These are phyloP conservation scores for Heliconius congener DNA, from an alignment of 1,140 invertebrate genomes.

Conservation along the genomic window DNA sequence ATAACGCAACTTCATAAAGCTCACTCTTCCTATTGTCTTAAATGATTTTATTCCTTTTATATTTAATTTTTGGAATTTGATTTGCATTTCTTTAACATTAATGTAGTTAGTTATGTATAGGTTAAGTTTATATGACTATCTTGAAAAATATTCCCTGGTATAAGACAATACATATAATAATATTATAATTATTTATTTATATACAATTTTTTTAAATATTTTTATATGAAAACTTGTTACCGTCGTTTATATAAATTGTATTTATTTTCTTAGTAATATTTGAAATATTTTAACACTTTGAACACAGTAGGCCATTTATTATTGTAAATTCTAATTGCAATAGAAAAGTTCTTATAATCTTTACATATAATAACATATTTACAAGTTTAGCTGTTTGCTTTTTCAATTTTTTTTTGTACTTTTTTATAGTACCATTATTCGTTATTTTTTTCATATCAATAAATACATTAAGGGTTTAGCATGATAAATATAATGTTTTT, in stretches of 20 bases:
- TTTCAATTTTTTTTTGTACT: not conserved
- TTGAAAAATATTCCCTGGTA: not conserved
- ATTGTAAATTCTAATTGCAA: not conserved
- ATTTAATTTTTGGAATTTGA: not conserved
- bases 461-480: no score
- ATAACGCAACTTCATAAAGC: not conserved
- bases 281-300: conserved; percentile 2
- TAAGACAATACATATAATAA: no score
- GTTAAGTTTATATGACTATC: not conserved
- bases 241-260: not conserved
- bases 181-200: no score
- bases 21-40: not conserved
- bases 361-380: not conserved
- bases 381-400: not conserved
- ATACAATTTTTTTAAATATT: no score
- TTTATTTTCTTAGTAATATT: not conserved
- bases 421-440: not conserved
- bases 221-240: no score
- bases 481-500: no score
- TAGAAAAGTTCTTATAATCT: not conserved
- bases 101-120: not conserved
- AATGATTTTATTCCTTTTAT: not conserved
- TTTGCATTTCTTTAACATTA: not conserved
- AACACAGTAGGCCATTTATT: not conserved
- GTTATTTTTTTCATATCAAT: not conserved